These are phyloP conservation scores for Pectinophora gossypiella DNA, from an alignment of 1,140 invertebrate genomes.

Conservation along the genomic window DNA sequence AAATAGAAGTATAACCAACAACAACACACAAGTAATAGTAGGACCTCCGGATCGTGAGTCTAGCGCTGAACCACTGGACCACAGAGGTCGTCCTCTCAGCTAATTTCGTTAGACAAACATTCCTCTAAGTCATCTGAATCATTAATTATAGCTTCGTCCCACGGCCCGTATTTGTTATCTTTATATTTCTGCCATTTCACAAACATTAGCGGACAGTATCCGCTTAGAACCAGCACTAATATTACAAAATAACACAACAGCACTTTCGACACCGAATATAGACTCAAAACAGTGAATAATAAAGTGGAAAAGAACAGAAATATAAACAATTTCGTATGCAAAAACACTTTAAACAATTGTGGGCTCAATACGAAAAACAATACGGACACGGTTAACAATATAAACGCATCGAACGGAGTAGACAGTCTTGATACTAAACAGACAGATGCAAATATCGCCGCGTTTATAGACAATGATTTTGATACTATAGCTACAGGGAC, in stretches of 20 bases:
- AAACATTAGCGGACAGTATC: conserved; percentile 88
- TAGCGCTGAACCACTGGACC: too few species aligned
- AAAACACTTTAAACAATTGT: conserved; percentile 80
- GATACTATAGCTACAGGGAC: conserved; percentile 87
- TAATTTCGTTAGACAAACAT: too few species aligned
- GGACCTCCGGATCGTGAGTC: too few species aligned
- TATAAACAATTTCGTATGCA: conserved; percentile 59
- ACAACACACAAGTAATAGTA: too few species aligned
- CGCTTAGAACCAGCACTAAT: conserved; percentile 80
- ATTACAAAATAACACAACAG: conserved; percentile 78
- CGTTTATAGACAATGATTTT: conserved; percentile 91
- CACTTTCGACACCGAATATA: conserved; percentile 77
- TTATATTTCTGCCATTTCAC: conserved; percentile 89
- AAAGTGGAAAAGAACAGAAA: conserved; percentile 38
- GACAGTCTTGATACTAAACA: conserved; percentile 94
- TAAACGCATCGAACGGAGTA: conserved; percentile 90
- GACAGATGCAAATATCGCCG: conserved; percentile 94
- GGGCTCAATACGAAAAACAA: conserved; percentile 93
- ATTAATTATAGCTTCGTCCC: conserved; percentile 92
- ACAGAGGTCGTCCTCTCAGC: too few species aligned
- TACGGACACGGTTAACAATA: conserved; percentile 89
- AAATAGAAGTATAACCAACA: too few species aligned
- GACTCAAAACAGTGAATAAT: conserved; percentile 65
- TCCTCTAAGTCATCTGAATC: conserved; percentile 75
- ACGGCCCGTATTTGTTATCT: conserved; percentile 96